Evolutionary conservation across 1,140 invertebrate genomes (phyloP).

Genomic region (Pogonomyrmex barbatus): DNA sequence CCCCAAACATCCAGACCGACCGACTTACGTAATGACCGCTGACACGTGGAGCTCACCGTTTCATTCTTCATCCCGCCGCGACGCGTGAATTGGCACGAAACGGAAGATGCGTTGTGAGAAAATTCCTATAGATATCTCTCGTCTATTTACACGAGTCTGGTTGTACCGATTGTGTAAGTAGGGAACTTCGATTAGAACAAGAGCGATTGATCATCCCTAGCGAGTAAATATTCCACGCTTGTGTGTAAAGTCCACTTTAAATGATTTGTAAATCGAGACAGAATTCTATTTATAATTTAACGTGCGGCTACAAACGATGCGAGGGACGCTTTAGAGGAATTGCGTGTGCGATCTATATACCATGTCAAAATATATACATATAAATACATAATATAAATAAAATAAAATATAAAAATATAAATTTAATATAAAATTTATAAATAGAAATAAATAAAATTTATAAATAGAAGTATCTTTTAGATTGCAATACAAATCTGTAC

Average conservation of each 20-base stretch:
- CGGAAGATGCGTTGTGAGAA: neutral
- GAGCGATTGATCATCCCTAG: neutral
- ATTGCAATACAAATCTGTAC: neutral
- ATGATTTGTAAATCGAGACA: neutral
- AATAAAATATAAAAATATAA: neutral
- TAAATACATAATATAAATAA: neutral
- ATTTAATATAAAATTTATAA: neutral
- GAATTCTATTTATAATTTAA: conserved; percentile 11
- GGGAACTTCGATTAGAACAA: conserved; percentile 13
- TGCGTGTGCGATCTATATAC: neutral
- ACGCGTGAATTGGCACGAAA: neutral
- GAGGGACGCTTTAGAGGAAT: neutral
- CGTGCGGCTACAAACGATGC: neutral
- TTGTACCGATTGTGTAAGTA: neutral
- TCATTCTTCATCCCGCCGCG: neutral
- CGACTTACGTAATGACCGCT: conserved; percentile 30
- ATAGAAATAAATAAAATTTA: neutral
- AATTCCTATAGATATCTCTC: conserved; percentile 14
- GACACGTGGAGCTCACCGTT: neutral
- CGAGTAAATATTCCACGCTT: conserved; percentile 1
- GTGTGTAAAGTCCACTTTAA: neutral
- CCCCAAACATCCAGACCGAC: neutral
- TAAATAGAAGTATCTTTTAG: neutral
- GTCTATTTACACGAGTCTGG: conserved; percentile 19
- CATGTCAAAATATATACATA: neutral